phyloP scores from a whole-genome alignment of 2,113 vertebrate genomes.

The Illadopsis cleaveri region DNA sequence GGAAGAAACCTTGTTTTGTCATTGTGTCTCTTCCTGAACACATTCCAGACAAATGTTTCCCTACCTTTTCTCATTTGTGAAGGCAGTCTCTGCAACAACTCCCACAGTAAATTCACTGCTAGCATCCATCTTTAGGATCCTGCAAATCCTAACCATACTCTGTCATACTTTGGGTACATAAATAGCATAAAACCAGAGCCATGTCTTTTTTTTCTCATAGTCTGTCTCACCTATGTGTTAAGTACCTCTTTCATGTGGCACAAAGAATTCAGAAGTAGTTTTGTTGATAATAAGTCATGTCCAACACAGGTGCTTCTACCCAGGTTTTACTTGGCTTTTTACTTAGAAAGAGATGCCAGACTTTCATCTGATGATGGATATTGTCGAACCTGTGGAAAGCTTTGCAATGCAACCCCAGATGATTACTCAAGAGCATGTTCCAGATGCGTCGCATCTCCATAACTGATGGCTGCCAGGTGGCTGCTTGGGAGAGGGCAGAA shows the following conservation, averaged over 20 bases:
- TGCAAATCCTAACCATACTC: background rate
- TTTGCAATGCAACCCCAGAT: background rate
- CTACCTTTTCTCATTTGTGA: background rate
- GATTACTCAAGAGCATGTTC: background rate
- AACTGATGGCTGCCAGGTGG: conserved; percentile 3
- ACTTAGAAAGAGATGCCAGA: background rate
- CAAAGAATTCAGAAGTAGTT: background rate
- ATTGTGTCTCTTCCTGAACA: background rate
- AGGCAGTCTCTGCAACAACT: background rate
- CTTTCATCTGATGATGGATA: background rate
- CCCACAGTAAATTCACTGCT: background rate
- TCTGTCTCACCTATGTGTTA: background rate
- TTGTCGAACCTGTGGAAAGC: background rate
- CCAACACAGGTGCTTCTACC: background rate
- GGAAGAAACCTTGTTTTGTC: conserved; percentile 36
- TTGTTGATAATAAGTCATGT: background rate
- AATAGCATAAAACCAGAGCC: background rate
- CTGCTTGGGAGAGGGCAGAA: background rate
- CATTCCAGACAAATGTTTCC: background rate
- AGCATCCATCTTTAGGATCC: background rate
- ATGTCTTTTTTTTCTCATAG: background rate
- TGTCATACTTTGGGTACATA: background rate
- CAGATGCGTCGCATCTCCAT: background rate
- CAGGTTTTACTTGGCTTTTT: background rate
- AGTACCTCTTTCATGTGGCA: background rate